Base-by-base conservation (phyloP, 2,113 vertebrate genomes). In the Erpornis zantholeuca region DNA sequence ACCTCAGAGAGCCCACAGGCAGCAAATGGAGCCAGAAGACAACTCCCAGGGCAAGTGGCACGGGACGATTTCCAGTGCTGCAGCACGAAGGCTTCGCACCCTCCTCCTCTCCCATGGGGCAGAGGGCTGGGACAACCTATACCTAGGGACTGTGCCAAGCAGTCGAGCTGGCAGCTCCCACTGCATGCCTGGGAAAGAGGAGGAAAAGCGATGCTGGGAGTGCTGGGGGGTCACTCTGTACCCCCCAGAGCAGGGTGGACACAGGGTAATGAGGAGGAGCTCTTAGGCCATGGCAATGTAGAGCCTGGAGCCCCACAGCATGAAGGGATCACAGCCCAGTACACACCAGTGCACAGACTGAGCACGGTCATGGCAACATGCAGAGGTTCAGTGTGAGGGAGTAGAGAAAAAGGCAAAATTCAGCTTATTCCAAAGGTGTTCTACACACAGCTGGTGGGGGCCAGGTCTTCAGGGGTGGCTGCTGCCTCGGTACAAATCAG, bases 381-480 rank as follows among this genome's bases (percentile, higher is more conserved):
- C 81, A 75, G 93, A 91, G 2, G 54, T 81, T 80, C 83, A 73
- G 86, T 44, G 86, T 59, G 92, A 95, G 78, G 57, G 54, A 94
- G 82, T 89, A 90, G 86, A 96, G 85, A 89, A 93, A 86, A 79
- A 95, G 65, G 84, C 65, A 88, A 96, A 95, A 97, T 95, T 80
- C 75, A 94, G 87, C 90, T 94, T 88, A 84, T 84, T 96, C 84
- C 86, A 82, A 87, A 96, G 82, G 60, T 76, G 76, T 65, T 88
- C 92, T 89, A 66, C 68, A 90, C 54, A 78, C 57, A 94, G 91
- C 72, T 86, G 59, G 78, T 80, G 75, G 80, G 81, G 31, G 11
- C 14, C 90, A 91, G 82, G 76, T 86, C 86, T 68, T 65, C 45
- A 19, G 29, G 40, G 21, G 21, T 59, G 65, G 61, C 45, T 85